Base-by-base conservation (phyloP, 2,888 invertebrate genomes). In the Siphonodentalium dalli region DNA sequence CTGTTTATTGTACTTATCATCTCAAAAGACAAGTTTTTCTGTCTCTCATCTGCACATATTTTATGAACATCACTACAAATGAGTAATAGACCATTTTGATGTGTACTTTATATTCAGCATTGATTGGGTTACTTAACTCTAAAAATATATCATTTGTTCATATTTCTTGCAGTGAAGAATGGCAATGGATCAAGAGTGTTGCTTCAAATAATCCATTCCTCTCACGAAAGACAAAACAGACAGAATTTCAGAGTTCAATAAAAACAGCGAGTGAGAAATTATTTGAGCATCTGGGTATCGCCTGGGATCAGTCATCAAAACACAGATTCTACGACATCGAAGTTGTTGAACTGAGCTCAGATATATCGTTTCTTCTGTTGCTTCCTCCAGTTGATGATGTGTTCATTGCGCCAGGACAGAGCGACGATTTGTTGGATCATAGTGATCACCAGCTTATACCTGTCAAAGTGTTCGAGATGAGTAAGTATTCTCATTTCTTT, bases 311-410 rank as follows among this genome's bases (percentile, higher is more conserved):
- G 27, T 71, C 69, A 9, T 57, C 66, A 15, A 71, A 68, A 15
- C 81, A 82, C 57, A 72, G 96, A 70, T 84, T 98, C 50, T 98
- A 94, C 82, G 93, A 95, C 77, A 86, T 90, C 6, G 97, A 98
- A 84, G 91, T 98, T 33, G 88, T 98, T 61, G 96, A 98, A 82
- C 86, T 97, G 26, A 92, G 91, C 71, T 86, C 87, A 48, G 92
- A 95, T 65, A 93, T 98, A 37, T 92, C 94, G 47, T 90, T 98
- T 72, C 86, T 99, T 3, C 88, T 98, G 74, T 87, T 97, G 42
- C 90, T 96, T 68, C 97, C 97, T 0, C 91, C 94, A 0, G 90
- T 90, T 0, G 96, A 96, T 74, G 88, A 90, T 44, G 93, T 96
- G 0, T 98, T 97, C 77, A 91, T 92, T 0, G 72, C 78, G n/a